These are phyloP conservation scores for Prenolepis imparis DNA, from an alignment of 2,888 invertebrate genomes.

Conservation along the genomic window DNA sequence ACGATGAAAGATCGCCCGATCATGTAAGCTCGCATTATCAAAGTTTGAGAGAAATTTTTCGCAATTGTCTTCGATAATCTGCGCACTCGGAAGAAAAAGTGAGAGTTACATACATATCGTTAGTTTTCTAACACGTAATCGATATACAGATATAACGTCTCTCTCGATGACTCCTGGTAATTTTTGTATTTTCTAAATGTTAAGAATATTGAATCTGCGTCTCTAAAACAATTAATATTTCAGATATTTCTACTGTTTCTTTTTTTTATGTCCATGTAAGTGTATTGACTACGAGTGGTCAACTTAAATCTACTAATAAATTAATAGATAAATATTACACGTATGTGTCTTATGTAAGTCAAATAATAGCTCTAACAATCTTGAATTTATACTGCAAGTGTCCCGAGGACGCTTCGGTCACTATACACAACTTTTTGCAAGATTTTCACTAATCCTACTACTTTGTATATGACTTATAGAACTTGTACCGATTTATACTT, in stretches of 20 bases:
- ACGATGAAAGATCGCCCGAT: slow-evolving; percentile 40
- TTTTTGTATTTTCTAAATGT: slow-evolving; percentile 5
- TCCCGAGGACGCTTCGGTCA: slow-evolving; percentile 59
- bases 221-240: slow-evolving; percentile 75
- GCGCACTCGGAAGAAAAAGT: slow-evolving; percentile 26
- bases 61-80: neutral
- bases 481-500: slow-evolving; percentile 77
- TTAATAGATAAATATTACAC: slow-evolving; percentile 83
- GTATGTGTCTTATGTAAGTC: slow-evolving; percentile 58
- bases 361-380: slow-evolving; percentile 74
- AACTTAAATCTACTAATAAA: slow-evolving; percentile 81
- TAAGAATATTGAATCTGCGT: neutral
- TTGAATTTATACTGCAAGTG: slow-evolving; percentile 63
- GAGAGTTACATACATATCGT: slow-evolving; percentile 18
- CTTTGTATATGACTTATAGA: slow-evolving; percentile 69
- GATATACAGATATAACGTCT: neutral
- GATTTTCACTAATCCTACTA: slow-evolving; percentile 60
- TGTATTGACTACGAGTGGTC: slow-evolving; percentile 82
- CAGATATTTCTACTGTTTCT: slow-evolving; percentile 61
- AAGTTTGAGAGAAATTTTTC: slow-evolving; percentile 14
- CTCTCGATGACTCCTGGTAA: neutral
- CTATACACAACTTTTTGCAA: slow-evolving; percentile 70
- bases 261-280: slow-evolving; percentile 64
- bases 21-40: slow-evolving; percentile 6
- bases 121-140: slow-evolving; percentile 21